Evolutionary conservation across 2,113 vertebrate genomes (phyloP), one percentile per base, ranked within the genome.

Genomic region (Aptenodytes forsteri): DNA sequence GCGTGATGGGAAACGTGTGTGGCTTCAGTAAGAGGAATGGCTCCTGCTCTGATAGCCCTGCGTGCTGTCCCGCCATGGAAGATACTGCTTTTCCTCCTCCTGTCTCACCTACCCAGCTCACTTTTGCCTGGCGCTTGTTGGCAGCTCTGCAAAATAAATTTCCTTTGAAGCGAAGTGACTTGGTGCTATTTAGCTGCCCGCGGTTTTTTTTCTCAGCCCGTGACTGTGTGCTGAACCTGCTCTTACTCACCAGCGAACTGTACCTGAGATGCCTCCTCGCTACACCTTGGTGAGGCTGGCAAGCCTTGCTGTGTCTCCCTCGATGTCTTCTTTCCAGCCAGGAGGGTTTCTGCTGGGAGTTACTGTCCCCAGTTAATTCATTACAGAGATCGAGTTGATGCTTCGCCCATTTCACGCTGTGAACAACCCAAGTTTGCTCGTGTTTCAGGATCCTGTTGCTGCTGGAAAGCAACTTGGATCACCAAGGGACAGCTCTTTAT

Each of bases 51-150:
- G 34, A 47, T 38, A 72, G 44, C 64, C 18, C 50, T 30, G 26
- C 0, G 0, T 66, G 52, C 23, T 7, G 8, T 46, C 38, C 76
- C 0, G 0, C 32, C 4, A 0, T 23, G 50, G 38, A 15, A 86
- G 47, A 79, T 64, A 52, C 52, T 92, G 79, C 38, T 76, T 83
- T 77, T 46, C 70, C 38, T 92, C 23, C 75, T 90, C 25, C 56
- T 38, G 13, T 30, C 69, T 90, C 82, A 58, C 61, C 42, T 81
- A 9, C 46, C 16, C 55, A 16, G 30, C 42, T 91, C 65, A 71
- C 52, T 92, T 96, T 90, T 2, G 0, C 56, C 36, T 76, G 47
- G 29, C 0, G 0, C 36, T 21, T 26, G 27, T 22, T 75, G 52
- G 47, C 55, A 93, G 66, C 40, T 85, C 56, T 85, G 47, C 58